These are phyloP conservation scores for Xiphydria camelus DNA, from an alignment of 2,888 invertebrate genomes.

Conservation along the genomic window DNA sequence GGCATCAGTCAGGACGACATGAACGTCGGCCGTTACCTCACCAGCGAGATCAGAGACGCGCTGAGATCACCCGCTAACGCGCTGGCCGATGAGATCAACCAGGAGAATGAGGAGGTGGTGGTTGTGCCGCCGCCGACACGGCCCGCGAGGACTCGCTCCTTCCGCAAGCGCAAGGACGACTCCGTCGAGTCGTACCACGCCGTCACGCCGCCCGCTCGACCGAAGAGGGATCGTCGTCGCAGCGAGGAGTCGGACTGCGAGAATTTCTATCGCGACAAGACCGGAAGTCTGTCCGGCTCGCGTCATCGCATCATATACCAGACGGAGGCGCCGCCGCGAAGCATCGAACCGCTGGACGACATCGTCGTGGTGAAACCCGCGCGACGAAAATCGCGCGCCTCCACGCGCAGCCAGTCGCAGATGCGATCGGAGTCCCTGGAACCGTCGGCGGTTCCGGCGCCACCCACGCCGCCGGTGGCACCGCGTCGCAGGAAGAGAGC, in stretches of 20 bases:
- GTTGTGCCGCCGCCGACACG: conserved; percentile 43
- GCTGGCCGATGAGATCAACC: conserved; percentile 59
- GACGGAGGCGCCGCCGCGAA: conserved; percentile 31
- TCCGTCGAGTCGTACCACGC: conserved; percentile 37
- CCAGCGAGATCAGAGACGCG: conserved; percentile 79
- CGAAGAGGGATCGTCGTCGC: conserved; percentile 57
- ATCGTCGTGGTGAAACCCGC: conserved; percentile 51
- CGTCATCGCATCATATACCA: conserved; percentile 49
- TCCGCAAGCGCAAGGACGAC: conserved; percentile 41
- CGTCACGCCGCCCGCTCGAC: conserved; percentile 55
- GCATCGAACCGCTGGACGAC: conserved; percentile 47
- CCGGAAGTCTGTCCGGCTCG: conserved; percentile 26
- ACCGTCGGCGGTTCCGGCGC: conserved; percentile 14
- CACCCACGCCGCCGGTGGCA: conserved; percentile 30
- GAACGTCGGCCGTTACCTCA: conserved; percentile 76
- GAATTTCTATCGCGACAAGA: conserved; percentile 6
- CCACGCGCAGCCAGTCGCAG: conserved; percentile 42
- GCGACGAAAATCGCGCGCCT: conserved; percentile 48
- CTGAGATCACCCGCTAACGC: conserved; percentile 71
- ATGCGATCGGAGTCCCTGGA: conserved; percentile 12
- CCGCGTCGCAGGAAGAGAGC: conserved; percentile 41
- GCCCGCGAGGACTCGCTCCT: conserved; percentile 40
- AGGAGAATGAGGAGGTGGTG: conserved; percentile 39
- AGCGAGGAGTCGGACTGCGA: conserved; percentile 35
- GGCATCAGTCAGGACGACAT: conserved; percentile 83